Evolutionary conservation across 2,113 vertebrate genomes (phyloP).

Genomic region (Urocitellus parryii): DNA sequence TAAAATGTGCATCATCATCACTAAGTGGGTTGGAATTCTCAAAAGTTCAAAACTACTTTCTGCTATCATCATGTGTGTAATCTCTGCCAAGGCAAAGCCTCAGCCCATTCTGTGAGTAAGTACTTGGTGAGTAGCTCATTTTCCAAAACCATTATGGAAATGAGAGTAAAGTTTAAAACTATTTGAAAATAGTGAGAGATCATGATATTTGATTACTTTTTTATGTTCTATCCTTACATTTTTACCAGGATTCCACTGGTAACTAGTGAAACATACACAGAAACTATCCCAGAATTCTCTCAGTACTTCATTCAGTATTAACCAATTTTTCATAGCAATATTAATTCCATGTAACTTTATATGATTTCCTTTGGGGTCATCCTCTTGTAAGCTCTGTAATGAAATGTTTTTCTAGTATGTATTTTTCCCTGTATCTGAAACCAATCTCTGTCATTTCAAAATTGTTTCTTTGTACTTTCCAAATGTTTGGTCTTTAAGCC

Average conservation of each 20-base stretch:
- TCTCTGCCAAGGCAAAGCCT: neutral
- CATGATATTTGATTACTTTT: neutral
- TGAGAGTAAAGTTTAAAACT: neutral
- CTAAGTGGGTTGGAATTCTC: neutral
- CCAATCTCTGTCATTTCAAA: neutral
- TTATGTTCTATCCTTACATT: neutral
- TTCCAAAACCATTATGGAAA: neutral
- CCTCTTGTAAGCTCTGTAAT: neutral
- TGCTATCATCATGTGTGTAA: neutral
- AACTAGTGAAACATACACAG: neutral
- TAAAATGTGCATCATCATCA: neutral
- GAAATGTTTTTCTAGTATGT: neutral
- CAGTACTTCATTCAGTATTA: neutral
- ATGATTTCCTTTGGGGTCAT: neutral
- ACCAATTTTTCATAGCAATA: neutral
- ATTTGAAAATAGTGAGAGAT: neutral
- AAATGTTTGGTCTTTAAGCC: neutral
- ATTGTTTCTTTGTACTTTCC: neutral
- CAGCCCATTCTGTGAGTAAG: neutral
- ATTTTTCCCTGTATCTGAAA: neutral
- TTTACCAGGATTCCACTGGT: neutral
- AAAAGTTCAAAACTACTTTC: neutral
- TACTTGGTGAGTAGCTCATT: neutral
- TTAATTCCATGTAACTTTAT: neutral
- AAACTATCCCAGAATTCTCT: neutral